A percentile compares a stretch with the other conserved stretches of the same genome.
Evolutionary conservation across 2,888 invertebrate genomes (phyloP).

Genomic region (Polyploca ridens): DNA sequence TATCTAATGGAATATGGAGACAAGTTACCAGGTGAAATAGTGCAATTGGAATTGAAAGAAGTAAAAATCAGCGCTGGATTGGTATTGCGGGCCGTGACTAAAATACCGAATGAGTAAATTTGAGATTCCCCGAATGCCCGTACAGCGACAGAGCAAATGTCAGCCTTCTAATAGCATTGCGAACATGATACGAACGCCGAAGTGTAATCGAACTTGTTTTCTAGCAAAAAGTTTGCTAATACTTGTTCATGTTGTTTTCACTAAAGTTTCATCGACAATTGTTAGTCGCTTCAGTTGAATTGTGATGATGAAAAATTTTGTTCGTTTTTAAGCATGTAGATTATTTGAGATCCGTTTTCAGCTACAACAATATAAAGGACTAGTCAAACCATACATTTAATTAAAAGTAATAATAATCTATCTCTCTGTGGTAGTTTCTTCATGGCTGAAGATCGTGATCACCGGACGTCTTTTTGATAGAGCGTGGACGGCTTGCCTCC

Average conservation of each 20-base stretch:
- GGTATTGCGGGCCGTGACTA: constrained; percentile 75
- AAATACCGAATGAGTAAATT: constrained; percentile 82
- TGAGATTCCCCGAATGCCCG: constrained; percentile 77
- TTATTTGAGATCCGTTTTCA: too few species aligned
- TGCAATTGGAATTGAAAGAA: constrained; percentile 81
- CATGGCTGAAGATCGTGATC: too few species aligned
- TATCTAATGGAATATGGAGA: constrained; percentile 61
- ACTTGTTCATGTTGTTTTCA: constrained; percentile 37
- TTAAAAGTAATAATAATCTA: too few species aligned
- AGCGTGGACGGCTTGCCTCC: too few species aligned
- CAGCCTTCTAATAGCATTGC: constrained; percentile 78
- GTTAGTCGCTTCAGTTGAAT: constrained; percentile 15
- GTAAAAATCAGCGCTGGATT: constrained; percentile 80
- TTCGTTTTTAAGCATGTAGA: too few species aligned
- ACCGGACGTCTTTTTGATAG: too few species aligned
- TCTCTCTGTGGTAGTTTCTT: too few species aligned
- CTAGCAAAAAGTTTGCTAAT: constrained; percentile 50
- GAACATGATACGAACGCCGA: constrained; percentile 66
- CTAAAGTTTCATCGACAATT: constrained; percentile 24
- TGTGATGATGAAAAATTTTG: too few species aligned
- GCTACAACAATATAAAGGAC: too few species aligned
- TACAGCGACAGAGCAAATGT: constrained; percentile 73
- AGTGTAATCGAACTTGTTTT: constrained; percentile 68
- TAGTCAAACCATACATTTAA: too few species aligned
- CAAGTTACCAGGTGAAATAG: constrained; percentile 77